Percentiles rank a stretch among this genome's conserved stretches.
phyloP scores from a whole-genome alignment of 2,797 vertebrate genomes.

The Rhinatrema bivittatum region DNA sequence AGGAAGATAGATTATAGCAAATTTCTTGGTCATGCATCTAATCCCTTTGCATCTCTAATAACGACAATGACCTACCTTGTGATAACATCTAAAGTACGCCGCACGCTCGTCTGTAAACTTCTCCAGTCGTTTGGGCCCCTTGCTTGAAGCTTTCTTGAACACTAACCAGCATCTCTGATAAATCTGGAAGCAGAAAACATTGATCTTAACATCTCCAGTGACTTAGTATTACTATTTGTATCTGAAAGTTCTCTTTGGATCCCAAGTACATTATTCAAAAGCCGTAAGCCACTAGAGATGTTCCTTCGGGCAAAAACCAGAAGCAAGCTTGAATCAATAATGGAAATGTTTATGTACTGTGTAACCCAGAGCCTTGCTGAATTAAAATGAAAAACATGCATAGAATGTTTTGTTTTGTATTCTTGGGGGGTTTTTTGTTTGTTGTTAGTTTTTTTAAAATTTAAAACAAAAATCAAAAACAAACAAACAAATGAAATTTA shows the following conservation, averaged over 20 bases:
- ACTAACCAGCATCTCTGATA: constrained; percentile 74
- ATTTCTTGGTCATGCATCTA: too few relatives aligned
- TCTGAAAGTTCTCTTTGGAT: not conserved
- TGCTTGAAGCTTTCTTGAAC: constrained; percentile 74
- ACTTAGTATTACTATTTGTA: not conserved
- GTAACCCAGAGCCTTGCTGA: too few relatives aligned
- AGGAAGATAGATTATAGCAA: too few relatives aligned
- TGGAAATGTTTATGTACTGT: not conserved
- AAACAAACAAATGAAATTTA: too few relatives aligned
- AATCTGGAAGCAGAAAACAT: constrained; percentile 53
- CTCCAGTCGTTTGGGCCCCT: constrained; percentile 71
- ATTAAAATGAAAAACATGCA: too few relatives aligned
- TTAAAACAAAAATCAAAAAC: too few relatives aligned
- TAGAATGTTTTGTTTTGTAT: too few relatives aligned
- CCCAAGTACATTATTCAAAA: constrained; percentile 1
- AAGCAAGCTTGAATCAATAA: constrained; percentile 1
- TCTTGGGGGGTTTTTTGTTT: too few relatives aligned
- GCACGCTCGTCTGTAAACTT: constrained; percentile 73
- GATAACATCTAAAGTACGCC: constrained; percentile 70
- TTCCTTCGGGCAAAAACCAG: constrained; percentile 10
- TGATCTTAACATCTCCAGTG: not conserved
- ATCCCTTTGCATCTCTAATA: too few relatives aligned
- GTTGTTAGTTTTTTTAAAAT: too few relatives aligned
- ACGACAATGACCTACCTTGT: constrained; percentile 74
- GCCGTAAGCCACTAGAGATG: not conserved